A percentile compares a stretch with the other conserved stretches of the same genome.
These are phyloP conservation scores for Euphydryas editha DNA, from an alignment of 2,888 invertebrate species.

Conservation along the genomic window DNA sequence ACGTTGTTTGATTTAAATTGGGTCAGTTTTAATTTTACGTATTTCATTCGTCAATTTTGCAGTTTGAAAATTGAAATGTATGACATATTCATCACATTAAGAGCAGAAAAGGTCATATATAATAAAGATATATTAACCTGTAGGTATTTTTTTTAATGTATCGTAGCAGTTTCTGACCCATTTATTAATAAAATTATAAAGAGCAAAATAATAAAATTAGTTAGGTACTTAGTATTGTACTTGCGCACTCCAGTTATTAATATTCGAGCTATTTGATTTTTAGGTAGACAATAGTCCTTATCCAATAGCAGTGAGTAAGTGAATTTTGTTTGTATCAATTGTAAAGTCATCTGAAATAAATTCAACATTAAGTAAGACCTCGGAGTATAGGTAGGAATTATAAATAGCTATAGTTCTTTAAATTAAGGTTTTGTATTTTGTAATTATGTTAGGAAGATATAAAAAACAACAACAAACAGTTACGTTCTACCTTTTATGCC, in stretches of 20 bases:
- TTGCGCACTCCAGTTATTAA: neutral
- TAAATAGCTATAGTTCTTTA: no score
- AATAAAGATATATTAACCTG: neutral
- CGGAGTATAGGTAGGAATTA: no score
- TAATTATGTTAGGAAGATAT: no score
- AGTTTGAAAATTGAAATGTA: neutral
- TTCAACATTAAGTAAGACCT: no score
- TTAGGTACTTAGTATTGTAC: neutral
- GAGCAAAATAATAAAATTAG: neutral
- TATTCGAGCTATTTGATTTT: no score
- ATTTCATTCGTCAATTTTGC: neutral
- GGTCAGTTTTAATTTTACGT: slow-evolving; percentile 6
- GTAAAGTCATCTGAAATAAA: no score
- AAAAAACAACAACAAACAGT: no score
- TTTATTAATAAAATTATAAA: neutral
- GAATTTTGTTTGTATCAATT: no score
- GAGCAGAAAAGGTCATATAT: neutral
- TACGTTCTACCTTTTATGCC: no score
- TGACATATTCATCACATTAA: neutral
- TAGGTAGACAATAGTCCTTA: no score
- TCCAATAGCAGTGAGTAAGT: no score
- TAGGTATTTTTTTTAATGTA: neutral
- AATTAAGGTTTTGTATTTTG: no score
- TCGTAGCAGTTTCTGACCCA: neutral
- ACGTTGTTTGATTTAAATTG: neutral